Evolutionary conservation across 64 coral and sea anemone species (phyloP).

Genomic region (Pachyseris speciosa): DNA sequence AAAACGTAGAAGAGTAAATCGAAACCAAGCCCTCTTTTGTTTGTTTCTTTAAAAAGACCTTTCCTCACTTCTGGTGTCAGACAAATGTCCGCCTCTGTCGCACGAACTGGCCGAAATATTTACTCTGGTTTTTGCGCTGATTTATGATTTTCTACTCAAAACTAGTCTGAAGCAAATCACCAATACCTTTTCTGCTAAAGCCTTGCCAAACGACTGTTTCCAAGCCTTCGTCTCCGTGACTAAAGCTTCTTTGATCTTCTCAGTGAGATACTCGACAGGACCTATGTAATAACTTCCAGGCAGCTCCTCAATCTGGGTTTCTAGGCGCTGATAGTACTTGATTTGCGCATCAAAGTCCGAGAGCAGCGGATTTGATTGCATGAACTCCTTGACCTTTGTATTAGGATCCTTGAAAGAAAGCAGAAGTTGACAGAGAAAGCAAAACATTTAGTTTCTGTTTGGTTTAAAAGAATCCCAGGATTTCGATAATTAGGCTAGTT

Average conservation of each 20-base stretch:
- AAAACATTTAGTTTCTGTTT: neutral
- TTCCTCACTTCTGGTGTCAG: too few relatives aligned
- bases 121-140: neutral
- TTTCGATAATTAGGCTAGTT: too few relatives aligned
- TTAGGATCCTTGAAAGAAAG: slow-evolving; percentile 78
- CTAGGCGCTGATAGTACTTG: slow-evolving; percentile 94
- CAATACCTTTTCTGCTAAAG: slow-evolving; percentile 89
- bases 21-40: too few relatives aligned
- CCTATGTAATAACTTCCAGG: slow-evolving; percentile 87
- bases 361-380: slow-evolving; percentile 89
- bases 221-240: slow-evolving; percentile 98
- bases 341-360: slow-evolving; percentile 98
- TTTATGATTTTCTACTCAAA: neutral
- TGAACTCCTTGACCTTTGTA: slow-evolving; percentile 91
- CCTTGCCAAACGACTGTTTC: slow-evolving; percentile 98
- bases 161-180: neutral
- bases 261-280: slow-evolving; percentile 87
- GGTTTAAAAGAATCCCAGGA: neutral
- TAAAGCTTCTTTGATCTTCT: slow-evolving; percentile 88
- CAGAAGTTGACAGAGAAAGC: neutral
- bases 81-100: too few relatives aligned
- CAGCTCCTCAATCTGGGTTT: slow-evolving; percentile 87
- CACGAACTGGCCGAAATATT: too few relatives aligned
- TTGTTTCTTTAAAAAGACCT: too few relatives aligned
- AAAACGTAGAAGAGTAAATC: too few relatives aligned